phyloP scores from a whole-genome alignment of 2,113 vertebrate species.

The Scomber japonicus region DNA sequence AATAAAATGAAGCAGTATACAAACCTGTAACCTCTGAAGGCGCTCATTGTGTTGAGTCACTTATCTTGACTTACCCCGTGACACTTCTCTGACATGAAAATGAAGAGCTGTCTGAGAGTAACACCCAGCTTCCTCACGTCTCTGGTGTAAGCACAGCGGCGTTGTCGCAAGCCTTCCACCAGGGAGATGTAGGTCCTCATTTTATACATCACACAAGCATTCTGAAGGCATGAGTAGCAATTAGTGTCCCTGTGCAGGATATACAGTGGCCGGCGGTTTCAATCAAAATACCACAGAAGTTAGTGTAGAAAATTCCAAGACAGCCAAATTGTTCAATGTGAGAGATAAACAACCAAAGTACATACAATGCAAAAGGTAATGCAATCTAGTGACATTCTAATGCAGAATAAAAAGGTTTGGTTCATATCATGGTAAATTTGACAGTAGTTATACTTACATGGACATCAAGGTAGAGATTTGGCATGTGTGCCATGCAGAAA shows the following conservation, averaged over 20 bases:
- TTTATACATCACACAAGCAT: slow-evolving; percentile 77
- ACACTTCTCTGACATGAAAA: slow-evolving; percentile 75
- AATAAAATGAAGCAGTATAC: too few species aligned
- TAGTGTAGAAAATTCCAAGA: not conserved
- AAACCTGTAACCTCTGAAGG: too few species aligned
- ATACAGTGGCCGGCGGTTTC: slow-evolving; percentile 29
- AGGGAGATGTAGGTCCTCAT: slow-evolving; percentile 70
- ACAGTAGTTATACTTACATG: slow-evolving; percentile 73
- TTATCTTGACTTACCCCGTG: slow-evolving; percentile 69
- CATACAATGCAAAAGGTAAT: not conserved
- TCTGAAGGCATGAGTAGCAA: slow-evolving; percentile 68
- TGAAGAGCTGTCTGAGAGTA: slow-evolving; percentile 70
- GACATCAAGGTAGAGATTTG: slow-evolving; percentile 74
- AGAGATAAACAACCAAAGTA: not conserved
- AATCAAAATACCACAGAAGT: slow-evolving; percentile 41
- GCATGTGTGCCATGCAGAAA: slow-evolving; percentile 71
- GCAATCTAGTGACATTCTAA: not conserved
- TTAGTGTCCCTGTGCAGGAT: slow-evolving; percentile 43
- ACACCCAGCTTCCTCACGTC: slow-evolving; percentile 52
- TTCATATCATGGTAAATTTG: not conserved
- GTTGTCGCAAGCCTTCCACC: slow-evolving; percentile 61
- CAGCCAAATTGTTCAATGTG: not conserved
- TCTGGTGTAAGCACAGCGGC: slow-evolving; percentile 68
- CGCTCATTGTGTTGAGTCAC: not conserved
- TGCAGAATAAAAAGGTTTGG: not conserved